phyloP scores from a whole-genome alignment of 2,113 vertebrate genomes.

The Corvus hawaiiensis region DNA sequence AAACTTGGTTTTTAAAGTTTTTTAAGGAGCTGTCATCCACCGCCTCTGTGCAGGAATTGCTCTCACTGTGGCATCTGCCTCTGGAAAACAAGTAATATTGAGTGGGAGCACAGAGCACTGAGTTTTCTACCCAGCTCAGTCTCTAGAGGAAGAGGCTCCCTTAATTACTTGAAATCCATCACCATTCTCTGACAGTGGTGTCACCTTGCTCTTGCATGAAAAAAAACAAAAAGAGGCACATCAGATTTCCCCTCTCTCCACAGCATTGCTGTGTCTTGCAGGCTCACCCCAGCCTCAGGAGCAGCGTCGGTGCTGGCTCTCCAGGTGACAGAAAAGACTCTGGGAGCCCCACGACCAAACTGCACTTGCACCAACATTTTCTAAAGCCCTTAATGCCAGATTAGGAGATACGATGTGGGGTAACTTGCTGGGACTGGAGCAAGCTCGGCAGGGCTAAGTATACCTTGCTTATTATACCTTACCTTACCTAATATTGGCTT shows the following conservation, averaged over 20 bases:
- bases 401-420: accelerated
- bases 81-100: neutral
- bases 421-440: accelerated
- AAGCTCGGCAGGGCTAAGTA: neutral
- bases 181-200: neutral
- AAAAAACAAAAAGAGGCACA: neutral
- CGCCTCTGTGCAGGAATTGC: neutral
- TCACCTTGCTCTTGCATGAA: neutral
- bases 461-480: neutral
- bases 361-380: neutral
- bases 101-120: neutral
- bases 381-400: neutral
- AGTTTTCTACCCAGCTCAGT: neutral
- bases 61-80: neutral
- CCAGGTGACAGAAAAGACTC: accelerated
- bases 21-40: neutral
- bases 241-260: neutral
- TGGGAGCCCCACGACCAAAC: neutral
- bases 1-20: neutral
- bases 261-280: neutral
- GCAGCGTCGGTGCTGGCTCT: neutral
- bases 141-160: neutral
- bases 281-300: neutral
- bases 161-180: conserved; percentile 23
- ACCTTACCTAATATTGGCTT: neutral